A percentile compares a stretch with the other conserved stretches of the same genome.
These are phyloP conservation scores for Psilopsiagon aurifrons DNA, from an alignment of 2,113 vertebrate genomes.

Conservation along the genomic window DNA sequence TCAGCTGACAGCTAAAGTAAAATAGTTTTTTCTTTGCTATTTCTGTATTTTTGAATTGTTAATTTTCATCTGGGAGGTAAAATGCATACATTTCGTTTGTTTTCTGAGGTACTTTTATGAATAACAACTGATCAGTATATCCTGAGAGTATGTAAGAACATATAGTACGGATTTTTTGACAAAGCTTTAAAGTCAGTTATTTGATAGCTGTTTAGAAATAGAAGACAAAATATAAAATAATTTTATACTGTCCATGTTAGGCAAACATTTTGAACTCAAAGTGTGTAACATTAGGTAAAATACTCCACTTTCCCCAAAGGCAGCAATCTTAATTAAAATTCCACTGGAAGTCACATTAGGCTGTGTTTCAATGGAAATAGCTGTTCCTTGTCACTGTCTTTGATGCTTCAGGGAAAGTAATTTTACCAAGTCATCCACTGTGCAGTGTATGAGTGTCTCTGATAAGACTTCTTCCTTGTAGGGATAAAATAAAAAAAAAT, in stretches of 20 bases:
- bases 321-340: constrained; percentile 24
- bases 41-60: constrained; percentile 15
- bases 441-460: constrained; percentile 47
- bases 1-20: constrained; percentile 5
- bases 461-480: constrained; percentile 60
- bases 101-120: not conserved
- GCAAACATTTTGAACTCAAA: not conserved
- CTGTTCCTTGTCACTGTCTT: constrained; percentile 38
- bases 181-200: not conserved
- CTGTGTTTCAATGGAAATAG: constrained; percentile 33
- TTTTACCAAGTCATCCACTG: constrained; percentile 40
- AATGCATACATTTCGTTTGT: not conserved
- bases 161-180: not conserved
- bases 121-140: not conserved
- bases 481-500: constrained; percentile 67
- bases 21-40: not conserved
- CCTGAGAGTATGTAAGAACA: not conserved
- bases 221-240: not conserved
- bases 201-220: not conserved
- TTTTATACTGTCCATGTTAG: not conserved
- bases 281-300: not conserved
- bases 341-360: constrained; percentile 11
- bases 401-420: constrained; percentile 46
- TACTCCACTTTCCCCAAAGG: not conserved
- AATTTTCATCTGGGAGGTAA: constrained; percentile 11